Percentiles rank a stretch among this genome's conserved stretches.
Evolutionary conservation across 1,140 invertebrate species (phyloP).

Genomic region (Trichoplusia ni): DNA sequence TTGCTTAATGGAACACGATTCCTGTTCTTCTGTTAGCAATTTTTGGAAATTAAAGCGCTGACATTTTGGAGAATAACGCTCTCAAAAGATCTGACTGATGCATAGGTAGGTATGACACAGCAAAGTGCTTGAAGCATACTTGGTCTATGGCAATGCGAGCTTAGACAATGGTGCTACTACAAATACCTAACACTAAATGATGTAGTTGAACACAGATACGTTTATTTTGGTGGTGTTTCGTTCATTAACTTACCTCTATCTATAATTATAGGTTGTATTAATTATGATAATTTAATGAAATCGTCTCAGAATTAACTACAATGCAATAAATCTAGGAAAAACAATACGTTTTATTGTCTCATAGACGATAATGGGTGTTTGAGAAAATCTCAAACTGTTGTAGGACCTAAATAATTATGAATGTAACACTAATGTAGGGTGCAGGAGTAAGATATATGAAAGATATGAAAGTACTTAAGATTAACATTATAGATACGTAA

Average conservation of each 20-base stretch:
- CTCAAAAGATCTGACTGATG: too few relatives aligned
- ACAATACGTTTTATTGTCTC: constrained; percentile 45
- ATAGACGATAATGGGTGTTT: constrained; percentile 10
- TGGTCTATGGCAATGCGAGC: constrained; percentile 16
- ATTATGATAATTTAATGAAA: constrained; percentile 21
- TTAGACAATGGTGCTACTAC: constrained; percentile 36
- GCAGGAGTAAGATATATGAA: constrained; percentile 43
- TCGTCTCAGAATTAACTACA: background rate
- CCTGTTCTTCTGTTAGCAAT: constrained; percentile 2
- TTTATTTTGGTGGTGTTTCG: constrained; percentile 65
- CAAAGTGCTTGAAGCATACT: constrained; percentile 41
- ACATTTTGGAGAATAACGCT: too few relatives aligned
- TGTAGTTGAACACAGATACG: constrained; percentile 65
- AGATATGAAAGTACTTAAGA: constrained; percentile 40
- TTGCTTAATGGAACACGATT: too few relatives aligned
- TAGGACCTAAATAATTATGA: background rate
- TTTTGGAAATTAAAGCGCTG: too few relatives aligned
- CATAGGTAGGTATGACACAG: constrained; percentile 39
- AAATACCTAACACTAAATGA: constrained; percentile 24
- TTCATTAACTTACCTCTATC: constrained; percentile 46
- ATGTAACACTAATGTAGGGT: constrained; percentile 29
- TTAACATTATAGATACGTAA: constrained; percentile 19
- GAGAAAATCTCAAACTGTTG: background rate
- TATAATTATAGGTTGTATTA: constrained; percentile 25
- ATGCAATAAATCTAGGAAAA: background rate